Conservation (phyloP, 53 echinoderm and acorn worm species). For the Mesocentrotus franciscanus region DNA sequence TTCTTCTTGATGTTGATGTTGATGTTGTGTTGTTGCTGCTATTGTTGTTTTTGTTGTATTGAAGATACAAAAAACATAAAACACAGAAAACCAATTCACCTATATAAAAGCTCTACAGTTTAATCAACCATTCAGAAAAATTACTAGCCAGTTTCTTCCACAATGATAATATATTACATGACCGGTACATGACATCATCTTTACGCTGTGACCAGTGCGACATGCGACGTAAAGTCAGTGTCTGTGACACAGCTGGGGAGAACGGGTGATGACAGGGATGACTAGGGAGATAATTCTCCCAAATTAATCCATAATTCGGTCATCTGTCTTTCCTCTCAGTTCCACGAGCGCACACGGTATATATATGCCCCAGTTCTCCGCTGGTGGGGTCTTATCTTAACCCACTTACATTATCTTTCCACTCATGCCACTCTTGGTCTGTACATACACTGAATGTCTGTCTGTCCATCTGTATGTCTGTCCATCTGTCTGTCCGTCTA, state of each 20-base stretch:
- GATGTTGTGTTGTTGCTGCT: too few relatives aligned
- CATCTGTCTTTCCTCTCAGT: constrained; percentile 43
- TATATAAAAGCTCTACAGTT: too few relatives aligned
- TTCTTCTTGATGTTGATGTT: too few relatives aligned
- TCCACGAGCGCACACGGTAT: constrained; percentile 1
- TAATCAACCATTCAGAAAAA: too few relatives aligned
- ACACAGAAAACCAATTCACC: too few relatives aligned
- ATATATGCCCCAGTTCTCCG: constrained; percentile 7
- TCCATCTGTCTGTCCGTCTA: neutral
- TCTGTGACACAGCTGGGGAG: constrained; percentile 31
- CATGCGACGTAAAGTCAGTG: neutral
- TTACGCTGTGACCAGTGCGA: neutral
- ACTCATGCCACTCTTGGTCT: neutral
- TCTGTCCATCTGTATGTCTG: neutral
- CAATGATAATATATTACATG: neutral
- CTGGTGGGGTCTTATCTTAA: neutral
- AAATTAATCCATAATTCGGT: constrained; percentile 67
- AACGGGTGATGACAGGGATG: constrained; percentile 14
- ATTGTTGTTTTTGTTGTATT: too few relatives aligned
- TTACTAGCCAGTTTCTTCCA: too few relatives aligned
- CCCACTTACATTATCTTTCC: neutral
- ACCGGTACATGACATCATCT: neutral
- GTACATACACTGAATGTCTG: too few relatives aligned
- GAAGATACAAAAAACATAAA: too few relatives aligned
- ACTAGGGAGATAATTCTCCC: constrained; percentile 47